Base-by-base conservation (phyloP, 2,888 invertebrate genomes). In the Platycnemis pennipes region DNA sequence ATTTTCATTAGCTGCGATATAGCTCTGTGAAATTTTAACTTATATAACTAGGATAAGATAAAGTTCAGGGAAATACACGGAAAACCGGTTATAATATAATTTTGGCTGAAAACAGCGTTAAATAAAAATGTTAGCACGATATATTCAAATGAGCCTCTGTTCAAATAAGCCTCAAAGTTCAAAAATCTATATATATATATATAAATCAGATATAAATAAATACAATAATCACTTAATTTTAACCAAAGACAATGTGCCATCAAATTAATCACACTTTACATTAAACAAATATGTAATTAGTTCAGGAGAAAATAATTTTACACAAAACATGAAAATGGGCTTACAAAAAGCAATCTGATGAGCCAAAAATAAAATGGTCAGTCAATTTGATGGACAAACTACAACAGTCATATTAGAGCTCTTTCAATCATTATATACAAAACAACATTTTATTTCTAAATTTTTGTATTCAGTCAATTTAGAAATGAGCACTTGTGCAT, bases 171-270 rank as follows among this genome's bases (percentile, higher is more conserved):
- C n/a, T n/a, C n/a, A n/a, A n/a, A n/a, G n/a, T n/a, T n/a, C n/a
- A n/a, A n/a, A n/a, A n/a, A n/a, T n/a, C n/a, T n/a, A n/a, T n/a
- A n/a, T n/a, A n/a, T n/a, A n/a, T n/a, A n/a, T n/a, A 85, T 56
- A 63, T 42, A 91, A 22, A 26, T 49, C 44, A 63, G 69, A 46
- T 46, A 56, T 42, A 94, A 85, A 77, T 85, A 94, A 94, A 86
- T 94, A 94, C 31, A 69, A 94, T 69, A 89, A 63, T 11, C 42
- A 89, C 89, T 89, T 56, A 89, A 89, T 89, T 89, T 89, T 89
- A 89, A 89, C 19, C 42, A 89, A 53, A 19, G 49, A 89, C 42
- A 42, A 42, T 89, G 11, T 56, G 53, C 56, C 26, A 89, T 42
- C n/a, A 53, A 53, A 89, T 42, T 42, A 94, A 85, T 94, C 7